These are phyloP conservation scores for Muraenolepis orangiensis DNA, from an alignment of 2,797 vertebrate genomes.

Conservation along the genomic window DNA sequence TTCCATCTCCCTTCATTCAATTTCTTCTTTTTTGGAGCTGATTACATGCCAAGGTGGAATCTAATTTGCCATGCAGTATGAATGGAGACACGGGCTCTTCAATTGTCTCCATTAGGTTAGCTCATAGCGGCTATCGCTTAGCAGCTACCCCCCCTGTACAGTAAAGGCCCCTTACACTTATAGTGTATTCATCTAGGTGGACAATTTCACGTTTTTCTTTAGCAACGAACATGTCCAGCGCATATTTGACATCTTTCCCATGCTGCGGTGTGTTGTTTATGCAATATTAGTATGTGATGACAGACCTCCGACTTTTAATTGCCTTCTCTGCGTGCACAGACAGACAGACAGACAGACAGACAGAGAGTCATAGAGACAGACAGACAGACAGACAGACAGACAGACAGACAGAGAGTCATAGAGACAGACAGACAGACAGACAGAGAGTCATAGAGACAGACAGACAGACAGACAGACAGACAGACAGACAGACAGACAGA, in stretches of 20 bases:
- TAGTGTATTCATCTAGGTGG: conserved; percentile 19
- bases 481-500: not conserved
- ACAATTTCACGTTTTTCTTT: conserved; percentile 10
- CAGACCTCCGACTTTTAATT: not conserved
- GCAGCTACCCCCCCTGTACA: conserved; percentile 24
- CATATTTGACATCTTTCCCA: not conserved
- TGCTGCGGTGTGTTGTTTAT: not conserved
- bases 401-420: too few species aligned
- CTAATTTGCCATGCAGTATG: conserved; percentile 36
- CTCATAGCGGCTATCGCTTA: conserved; percentile 14
- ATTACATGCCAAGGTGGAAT: conserved; percentile 34
- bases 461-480: too few species aligned
- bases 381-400: not conserved
- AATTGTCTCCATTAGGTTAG: conserved; percentile 45
- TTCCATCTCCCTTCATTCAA: conserved; percentile 42
- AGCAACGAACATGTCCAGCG: not conserved
- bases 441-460: too few species aligned
- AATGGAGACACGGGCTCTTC: conserved; percentile 31
- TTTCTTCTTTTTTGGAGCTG: conserved; percentile 39
- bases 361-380: not conserved
- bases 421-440: too few species aligned
- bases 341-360: too few species aligned
- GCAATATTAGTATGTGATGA: not conserved
- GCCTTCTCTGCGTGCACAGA: not conserved
- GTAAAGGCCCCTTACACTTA: conserved; percentile 27